These are phyloP conservation scores for Sylvilagus floridanus DNA, from an alignment of 2,797 vertebrate genomes.

Conservation along the genomic window DNA sequence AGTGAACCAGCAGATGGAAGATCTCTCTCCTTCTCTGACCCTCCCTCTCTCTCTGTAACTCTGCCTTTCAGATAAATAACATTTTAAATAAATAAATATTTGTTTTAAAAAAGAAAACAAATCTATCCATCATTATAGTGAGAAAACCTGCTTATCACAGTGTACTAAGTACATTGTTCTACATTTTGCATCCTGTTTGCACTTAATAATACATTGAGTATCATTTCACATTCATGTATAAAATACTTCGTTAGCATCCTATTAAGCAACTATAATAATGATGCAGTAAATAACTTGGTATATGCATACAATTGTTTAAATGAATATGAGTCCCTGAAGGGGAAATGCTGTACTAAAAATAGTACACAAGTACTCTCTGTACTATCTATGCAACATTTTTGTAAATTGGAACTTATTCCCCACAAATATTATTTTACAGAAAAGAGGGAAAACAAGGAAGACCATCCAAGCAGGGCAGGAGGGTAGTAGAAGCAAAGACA, in stretches of 20 bases:
- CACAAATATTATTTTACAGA: no score
- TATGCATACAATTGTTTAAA: constrained; percentile 1
- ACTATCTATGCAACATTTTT: background rate
- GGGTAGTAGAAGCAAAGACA: background rate
- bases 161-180: background rate
- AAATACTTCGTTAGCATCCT: background rate
- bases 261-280: constrained; percentile 2
- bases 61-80: no score
- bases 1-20: no score
- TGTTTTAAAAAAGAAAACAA: background rate
- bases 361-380: background rate
- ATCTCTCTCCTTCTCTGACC: no score
- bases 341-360: constrained; percentile 43
- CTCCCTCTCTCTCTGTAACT: no score
- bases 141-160: background rate
- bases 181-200: background rate
- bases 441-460: background rate
- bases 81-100: no score
- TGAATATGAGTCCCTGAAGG: background rate
- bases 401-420: no score
- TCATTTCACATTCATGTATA: background rate
- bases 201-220: background rate
- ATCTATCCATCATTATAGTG: background rate
- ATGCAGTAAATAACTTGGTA: background rate
- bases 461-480: background rate